These are phyloP conservation scores for Conchocele bisecta DNA, from an alignment of 2,888 invertebrate species.

Conservation along the genomic window DNA sequence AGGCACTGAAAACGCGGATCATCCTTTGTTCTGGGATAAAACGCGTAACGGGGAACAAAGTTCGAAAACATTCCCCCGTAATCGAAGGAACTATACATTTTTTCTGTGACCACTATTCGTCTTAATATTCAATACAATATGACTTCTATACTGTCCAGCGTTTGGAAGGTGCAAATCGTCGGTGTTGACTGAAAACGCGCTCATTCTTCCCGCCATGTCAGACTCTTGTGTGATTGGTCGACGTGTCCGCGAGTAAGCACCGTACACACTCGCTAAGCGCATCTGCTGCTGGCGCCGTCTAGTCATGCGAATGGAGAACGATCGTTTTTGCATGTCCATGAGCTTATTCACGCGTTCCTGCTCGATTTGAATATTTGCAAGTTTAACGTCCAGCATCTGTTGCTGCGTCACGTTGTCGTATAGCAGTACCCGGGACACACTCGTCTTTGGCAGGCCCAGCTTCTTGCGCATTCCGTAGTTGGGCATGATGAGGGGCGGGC, in stretches of 20 bases:
- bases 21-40: constrained; percentile 54
- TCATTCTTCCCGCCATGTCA: background rate
- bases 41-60: constrained; percentile 54
- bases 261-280: background rate
- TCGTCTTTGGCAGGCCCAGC: constrained; percentile 71
- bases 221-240: constrained; percentile 5
- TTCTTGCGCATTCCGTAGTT: constrained; percentile 72
- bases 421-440: constrained; percentile 72
- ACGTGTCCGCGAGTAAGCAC: no score
- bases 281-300: constrained; percentile 38
- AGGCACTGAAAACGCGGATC: constrained; percentile 69
- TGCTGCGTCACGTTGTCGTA: constrained; percentile 79
- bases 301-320: constrained; percentile 55
- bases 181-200: constrained; percentile 19
- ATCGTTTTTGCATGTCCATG: constrained; percentile 67
- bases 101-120: constrained; percentile 57
- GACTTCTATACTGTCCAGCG: constrained; percentile 38
- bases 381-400: constrained; percentile 74
- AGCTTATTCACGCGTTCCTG: constrained; percentile 59
- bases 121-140: constrained; percentile 58
- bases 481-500: constrained; percentile 73
- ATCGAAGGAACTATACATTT: constrained; percentile 61
- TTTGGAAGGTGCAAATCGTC: constrained; percentile 50
- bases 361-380: constrained; percentile 69
- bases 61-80: constrained; percentile 61